Conservation (phyloP, 2,888 invertebrate species). For the Theodoxus fluviatilis region DNA sequence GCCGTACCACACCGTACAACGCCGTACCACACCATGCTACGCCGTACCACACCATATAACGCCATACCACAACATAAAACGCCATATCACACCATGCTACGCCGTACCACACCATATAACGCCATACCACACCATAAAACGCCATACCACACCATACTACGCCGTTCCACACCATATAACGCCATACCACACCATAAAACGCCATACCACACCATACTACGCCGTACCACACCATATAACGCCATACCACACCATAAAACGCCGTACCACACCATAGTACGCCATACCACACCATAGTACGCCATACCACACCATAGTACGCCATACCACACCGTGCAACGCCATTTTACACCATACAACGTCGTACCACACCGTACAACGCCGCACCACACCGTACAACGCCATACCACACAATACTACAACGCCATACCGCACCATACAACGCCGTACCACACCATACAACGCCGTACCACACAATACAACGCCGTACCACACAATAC, state of each 20-base stretch:
- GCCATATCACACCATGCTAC: no score
- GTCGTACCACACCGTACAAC: not conserved
- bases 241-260: not conserved
- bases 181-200: no score
- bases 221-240: not conserved
- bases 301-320: not conserved
- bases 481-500: not conserved
- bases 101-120: no score
- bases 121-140: no score
- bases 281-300: not conserved
- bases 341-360: not conserved
- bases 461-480: not conserved
- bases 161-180: no score
- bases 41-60: no score
- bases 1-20: no score
- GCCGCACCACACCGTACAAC: not conserved
- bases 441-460: not conserved
- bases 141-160: no score
- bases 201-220: no score
- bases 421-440: not conserved
- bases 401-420: not conserved
- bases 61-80: no score
- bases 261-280: not conserved
- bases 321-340: not conserved
- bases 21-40: no score